Base-by-base conservation (phyloP, 2,797 vertebrate species). In the Mycteria americana region DNA sequence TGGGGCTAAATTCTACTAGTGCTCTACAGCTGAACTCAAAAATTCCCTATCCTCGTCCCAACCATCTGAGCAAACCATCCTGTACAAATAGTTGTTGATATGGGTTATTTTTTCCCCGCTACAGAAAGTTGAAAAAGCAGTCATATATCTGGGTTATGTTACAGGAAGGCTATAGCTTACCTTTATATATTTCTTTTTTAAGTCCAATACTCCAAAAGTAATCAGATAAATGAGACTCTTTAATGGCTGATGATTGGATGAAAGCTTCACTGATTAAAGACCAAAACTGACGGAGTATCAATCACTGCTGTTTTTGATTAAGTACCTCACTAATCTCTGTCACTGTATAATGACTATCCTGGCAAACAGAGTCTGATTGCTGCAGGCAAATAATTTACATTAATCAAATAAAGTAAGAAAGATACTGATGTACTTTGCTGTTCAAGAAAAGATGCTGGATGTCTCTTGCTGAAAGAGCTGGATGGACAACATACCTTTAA, bases 251-350 rank as follows among this genome's bases (percentile, higher is more conserved):
- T 95, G 95, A 96, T 94, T 95, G 92, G 93, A 94, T 92, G 91
- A 95, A 95, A 97, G 92, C 95, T 94, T 93, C 56, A 53, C 96
- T 97, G 97, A 98, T 97, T 97, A 97, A 97, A 96, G 92, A 93
- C 92, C 88, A 90, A 88, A 92, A 85, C 88, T 96, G 97, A 97
- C 22, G 35, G 90, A 94, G 79, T 91, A 97, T 97, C 97, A 97
- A 95, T 98, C 96, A 97, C 87, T 95, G 96, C 72, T 94, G 83
- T 12, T 92, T 97, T 97, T 97, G 96, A 97, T 97, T 97, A 97
- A 95, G 94, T 92, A 89, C 94, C 91, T 80, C 91, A 93, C 96
- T 96, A 96, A 97, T 97, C 96, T 96, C 91, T 97, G 96, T 97
- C 97, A 95, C 92, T 37, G 88, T 92, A 93, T 97, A 97, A 97